Evolutionary conservation across 2,888 invertebrate genomes (phyloP).

Genomic region (Molanna angustata): DNA sequence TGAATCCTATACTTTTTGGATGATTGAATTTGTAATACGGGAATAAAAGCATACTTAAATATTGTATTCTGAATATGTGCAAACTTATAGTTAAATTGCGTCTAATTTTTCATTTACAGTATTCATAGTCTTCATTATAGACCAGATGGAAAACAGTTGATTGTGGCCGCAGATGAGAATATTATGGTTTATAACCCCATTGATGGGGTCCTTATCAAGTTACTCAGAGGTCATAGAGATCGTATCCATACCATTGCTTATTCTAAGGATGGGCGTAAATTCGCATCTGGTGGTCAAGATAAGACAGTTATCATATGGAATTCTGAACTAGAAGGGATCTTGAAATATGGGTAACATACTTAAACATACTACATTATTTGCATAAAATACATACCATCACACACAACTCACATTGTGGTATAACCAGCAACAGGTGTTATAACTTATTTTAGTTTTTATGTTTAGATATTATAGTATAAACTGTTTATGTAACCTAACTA

Average conservation of each 20-base stretch:
- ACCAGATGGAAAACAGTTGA: conserved; percentile 90
- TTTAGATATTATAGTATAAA: too few relatives aligned
- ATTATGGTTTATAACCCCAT: conserved; percentile 93
- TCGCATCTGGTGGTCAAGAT: conserved; percentile 96
- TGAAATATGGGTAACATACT: conserved; percentile 95
- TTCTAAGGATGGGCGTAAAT: conserved; percentile 90
- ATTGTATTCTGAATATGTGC: conserved; percentile 5
- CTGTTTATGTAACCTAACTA: too few relatives aligned
- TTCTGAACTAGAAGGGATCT: conserved; percentile 88
- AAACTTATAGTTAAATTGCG: neutral
- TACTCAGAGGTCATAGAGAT: conserved; percentile 95
- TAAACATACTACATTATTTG: too few relatives aligned
- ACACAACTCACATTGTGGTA: too few relatives aligned
- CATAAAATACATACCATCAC: too few relatives aligned
- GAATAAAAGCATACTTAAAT: too few relatives aligned
- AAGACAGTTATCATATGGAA: conserved; percentile 99
- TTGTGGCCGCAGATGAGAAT: conserved; percentile 91
- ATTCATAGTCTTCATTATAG: conserved; percentile 94
- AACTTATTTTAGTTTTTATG: too few relatives aligned
- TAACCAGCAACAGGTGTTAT: too few relatives aligned
- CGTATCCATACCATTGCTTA: conserved; percentile 90
- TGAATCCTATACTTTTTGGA: too few relatives aligned
- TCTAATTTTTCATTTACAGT: conserved; percentile 51
- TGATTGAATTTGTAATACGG: too few relatives aligned
- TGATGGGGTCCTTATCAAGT: conserved; percentile 87